Evolutionary conservation across 30 jellyfish, hydroid and myxozoan species (phyloP), one percentile per base, ranked within the genome.

Genomic region (Pseudorhiza aurosa): DNA sequence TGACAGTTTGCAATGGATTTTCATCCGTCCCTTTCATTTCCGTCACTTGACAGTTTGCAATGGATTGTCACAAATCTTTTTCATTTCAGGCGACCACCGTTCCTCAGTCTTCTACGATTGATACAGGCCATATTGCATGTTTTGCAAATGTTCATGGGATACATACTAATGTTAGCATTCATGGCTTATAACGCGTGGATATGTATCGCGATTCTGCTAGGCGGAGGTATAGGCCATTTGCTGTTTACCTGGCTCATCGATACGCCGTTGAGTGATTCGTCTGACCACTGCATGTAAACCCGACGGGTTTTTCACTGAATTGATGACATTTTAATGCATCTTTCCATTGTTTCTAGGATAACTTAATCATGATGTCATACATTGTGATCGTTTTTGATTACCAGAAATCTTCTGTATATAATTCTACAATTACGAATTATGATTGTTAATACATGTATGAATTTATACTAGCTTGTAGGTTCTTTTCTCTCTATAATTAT

Each of bases 121-220:
- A 29, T 84, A 39, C 99, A 94, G 46, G 90, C 99, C 12, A 50
- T 82, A 15, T 73, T 94, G 53, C 97, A 94, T 45, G 73, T 87
- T 87, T 67, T 87, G 50, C 97, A 87, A 46, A 85, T 94, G 77
- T 83, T 86, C 65, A 59, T 88, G 67, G 99, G 99, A 1, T 94
- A 94, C 67, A 24, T 94, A 17, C 83, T 94, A 33, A 94, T 94
- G 99, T 55, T 94, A 72, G 99, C 99, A 50, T 81, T 94, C 47
- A 94, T 94, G 99, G 94, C 97, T 14, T 94, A 82, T 69, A 94
- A 94, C 57, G 95, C 83, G 8, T 94, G 99, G 99, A 58, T 94
- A 14, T 87, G 96, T 58, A 59, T 94, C 39, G 95, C 96, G 31
- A 73, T 94, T 42, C 88, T 94, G 32, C 57, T 94, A 21, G 99